Evolutionary conservation across 2,888 invertebrate species (phyloP), one percentile per base, ranked within the genome.

Genomic region (Limulus polyphemus): DNA sequence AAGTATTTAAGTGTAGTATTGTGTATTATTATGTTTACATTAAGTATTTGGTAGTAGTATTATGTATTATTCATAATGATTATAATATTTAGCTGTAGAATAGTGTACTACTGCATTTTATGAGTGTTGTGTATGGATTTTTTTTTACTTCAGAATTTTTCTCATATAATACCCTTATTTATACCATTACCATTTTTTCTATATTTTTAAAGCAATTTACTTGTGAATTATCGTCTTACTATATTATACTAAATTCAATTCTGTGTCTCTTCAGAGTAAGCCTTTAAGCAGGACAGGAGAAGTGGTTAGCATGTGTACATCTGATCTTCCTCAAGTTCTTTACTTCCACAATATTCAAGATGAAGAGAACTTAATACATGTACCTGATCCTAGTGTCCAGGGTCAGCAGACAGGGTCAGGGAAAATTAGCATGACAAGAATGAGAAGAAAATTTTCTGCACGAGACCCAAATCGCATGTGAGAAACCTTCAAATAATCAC

Each of bases 271-370:
- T 32, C 54, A 66, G 72, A 83, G 85, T 32, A 80, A 83, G 71
- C 88, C 90, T 48, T 76, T 90, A 50, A 85, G 85, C 75, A 81
- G 83, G 69, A 83, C 83, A 67, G 89, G 89, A 57, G 83, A 84
- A 67, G 79, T 90, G 60, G 84, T 84, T 63, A 78, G 87, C 66
- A 85, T 87, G 70, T 81, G 83, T 72, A 82, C 88, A 69, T 84
- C 87, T 71, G 91, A 91, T 75, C 82, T 87, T 74, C 86, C 88
- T 47, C 84, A 88, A 75, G 81, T 90, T 69, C 83, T 91, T 70
- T 87, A 89, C 79, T 80, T 90, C 71, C 85, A 85, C 64, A 87
- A 88, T 77, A 81, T 88, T 70, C 84, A 84, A 75, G 63, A 65
- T 50, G 57, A 61, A 9, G 54, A 58, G 14, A 61, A 65, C 49